Percentiles rank a stretch among this genome's conserved stretches.
These are phyloP conservation scores for Xenopus petersii DNA, from an alignment of 2,797 vertebrate genomes.

Conservation along the genomic window DNA sequence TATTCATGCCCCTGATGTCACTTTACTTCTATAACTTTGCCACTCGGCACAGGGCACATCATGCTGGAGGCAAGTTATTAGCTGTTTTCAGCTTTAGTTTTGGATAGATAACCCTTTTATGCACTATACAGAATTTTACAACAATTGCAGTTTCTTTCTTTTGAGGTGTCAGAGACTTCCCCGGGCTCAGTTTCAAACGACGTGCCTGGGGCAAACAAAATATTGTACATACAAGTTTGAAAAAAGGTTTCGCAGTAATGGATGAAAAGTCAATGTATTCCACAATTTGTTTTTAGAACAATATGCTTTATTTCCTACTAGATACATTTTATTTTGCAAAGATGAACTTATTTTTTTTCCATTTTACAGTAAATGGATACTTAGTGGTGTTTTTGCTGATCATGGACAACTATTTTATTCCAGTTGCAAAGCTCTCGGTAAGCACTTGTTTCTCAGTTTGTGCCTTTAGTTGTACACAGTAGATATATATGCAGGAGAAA, in stretches of 20 bases:
- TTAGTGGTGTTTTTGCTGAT: too few relatives aligned
- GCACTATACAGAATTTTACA: slow-evolving; percentile 17
- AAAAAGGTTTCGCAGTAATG: slow-evolving; percentile 6
- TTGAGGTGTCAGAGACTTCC: slow-evolving; percentile 12
- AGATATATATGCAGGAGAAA: too few relatives aligned
- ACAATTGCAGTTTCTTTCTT: slow-evolving; percentile 8
- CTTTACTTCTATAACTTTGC: slow-evolving; percentile 9
- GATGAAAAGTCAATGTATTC: slow-evolving; percentile 5
- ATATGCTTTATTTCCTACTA: neutral
- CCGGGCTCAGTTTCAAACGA: slow-evolving; percentile 14
- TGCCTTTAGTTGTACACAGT: too few relatives aligned
- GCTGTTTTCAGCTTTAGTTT: neutral
- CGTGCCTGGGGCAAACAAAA: slow-evolving; percentile 15
- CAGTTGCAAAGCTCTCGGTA: too few relatives aligned
- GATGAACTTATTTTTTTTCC: too few relatives aligned
- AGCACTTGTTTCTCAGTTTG: too few relatives aligned
- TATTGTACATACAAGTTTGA: neutral
- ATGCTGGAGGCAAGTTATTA: slow-evolving; percentile 20
- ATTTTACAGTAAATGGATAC: too few relatives aligned
- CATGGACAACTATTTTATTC: too few relatives aligned
- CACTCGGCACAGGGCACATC: slow-evolving; percentile 15
- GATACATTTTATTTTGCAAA: neutral
- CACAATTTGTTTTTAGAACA: slow-evolving; percentile 6
- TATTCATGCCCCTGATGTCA: slow-evolving; percentile 13
- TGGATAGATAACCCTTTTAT: slow-evolving; percentile 20